Evolutionary conservation across 2,888 invertebrate genomes (phyloP).

Genomic region (Andrena praecox): DNA sequence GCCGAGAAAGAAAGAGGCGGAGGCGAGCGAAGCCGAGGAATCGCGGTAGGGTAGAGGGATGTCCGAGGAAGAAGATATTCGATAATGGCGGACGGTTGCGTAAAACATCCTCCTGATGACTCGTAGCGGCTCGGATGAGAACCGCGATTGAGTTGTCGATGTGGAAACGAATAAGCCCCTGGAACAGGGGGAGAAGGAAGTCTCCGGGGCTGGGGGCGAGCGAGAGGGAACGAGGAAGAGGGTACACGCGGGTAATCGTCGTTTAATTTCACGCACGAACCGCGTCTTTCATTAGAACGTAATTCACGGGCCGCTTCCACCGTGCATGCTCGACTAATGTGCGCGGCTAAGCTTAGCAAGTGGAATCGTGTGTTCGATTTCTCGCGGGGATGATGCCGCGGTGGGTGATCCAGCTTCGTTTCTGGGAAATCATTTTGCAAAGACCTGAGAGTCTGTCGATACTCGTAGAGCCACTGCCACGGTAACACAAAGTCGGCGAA

Average conservation of each 20-base stretch:
- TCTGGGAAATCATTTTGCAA: not conserved
- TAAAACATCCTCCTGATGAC: constrained; percentile 63
- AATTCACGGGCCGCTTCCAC: constrained; percentile 48
- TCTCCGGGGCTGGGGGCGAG: constrained; percentile 1
- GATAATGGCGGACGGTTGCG: constrained; percentile 71
- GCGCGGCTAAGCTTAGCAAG: constrained; percentile 36
- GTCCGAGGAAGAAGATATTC: constrained; percentile 64
- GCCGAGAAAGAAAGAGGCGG: constrained; percentile 40
- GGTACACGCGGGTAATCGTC: constrained; percentile 55
- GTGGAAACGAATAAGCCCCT: constrained; percentile 54
- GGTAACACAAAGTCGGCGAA: not conserved
- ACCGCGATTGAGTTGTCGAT: constrained; percentile 67
- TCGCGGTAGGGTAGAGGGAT: constrained; percentile 14
- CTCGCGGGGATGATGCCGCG: not conserved
- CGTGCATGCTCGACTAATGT: constrained; percentile 8
- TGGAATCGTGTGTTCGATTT: constrained; percentile 7
- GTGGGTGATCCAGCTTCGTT: constrained; percentile 1
- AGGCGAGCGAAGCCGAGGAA: constrained; percentile 23
- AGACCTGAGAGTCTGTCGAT: not conserved
- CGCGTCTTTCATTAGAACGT: constrained; percentile 63
- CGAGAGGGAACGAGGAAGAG: constrained; percentile 43
- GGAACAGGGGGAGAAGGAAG: constrained; percentile 39
- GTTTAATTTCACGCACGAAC: constrained; percentile 65
- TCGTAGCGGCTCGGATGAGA: constrained; percentile 35
- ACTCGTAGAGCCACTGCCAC: not conserved